These are phyloP conservation scores for Glossophaga mutica DNA, from an alignment of 2,797 vertebrate species.

Conservation along the genomic window DNA sequence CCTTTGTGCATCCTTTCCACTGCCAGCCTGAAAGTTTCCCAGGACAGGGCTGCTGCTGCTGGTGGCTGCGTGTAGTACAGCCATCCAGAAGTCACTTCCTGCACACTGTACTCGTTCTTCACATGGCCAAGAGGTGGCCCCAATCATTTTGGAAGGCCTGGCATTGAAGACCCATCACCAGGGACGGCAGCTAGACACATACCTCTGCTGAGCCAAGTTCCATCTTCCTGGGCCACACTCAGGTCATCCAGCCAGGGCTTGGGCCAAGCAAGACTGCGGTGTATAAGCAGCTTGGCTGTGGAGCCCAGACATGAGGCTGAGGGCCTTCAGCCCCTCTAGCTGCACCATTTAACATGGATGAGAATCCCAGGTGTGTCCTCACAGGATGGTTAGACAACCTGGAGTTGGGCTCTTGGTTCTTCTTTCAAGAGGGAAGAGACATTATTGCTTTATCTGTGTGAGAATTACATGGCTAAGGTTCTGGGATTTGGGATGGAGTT, in stretches of 20 bases:
- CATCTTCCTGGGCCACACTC: not conserved
- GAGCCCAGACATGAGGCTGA: not conserved
- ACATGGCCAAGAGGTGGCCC: not conserved
- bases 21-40: not conserved
- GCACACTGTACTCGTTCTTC: not conserved
- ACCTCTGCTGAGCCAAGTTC: not conserved
- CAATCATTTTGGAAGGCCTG: not conserved
- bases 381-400: not conserved
- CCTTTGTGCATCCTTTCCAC: not conserved
- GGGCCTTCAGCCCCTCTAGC: not conserved
- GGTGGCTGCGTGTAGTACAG: not conserved
- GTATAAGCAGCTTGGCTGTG: not conserved
- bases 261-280: too few species aligned
- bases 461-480: not conserved
- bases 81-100: not conserved
- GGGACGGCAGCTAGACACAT: not conserved
- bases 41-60: not conserved
- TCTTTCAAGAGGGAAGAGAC: not conserved
- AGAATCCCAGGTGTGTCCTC: not conserved
- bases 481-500: not conserved
- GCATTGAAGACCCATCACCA: not conserved
- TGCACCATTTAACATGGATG: not conserved
- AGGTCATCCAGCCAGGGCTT: not conserved
- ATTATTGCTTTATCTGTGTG: not conserved
- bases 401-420: not conserved